These are phyloP conservation scores for Drymodes brunneopygia DNA, from an alignment of 2,113 vertebrate species.

Conservation along the genomic window DNA sequence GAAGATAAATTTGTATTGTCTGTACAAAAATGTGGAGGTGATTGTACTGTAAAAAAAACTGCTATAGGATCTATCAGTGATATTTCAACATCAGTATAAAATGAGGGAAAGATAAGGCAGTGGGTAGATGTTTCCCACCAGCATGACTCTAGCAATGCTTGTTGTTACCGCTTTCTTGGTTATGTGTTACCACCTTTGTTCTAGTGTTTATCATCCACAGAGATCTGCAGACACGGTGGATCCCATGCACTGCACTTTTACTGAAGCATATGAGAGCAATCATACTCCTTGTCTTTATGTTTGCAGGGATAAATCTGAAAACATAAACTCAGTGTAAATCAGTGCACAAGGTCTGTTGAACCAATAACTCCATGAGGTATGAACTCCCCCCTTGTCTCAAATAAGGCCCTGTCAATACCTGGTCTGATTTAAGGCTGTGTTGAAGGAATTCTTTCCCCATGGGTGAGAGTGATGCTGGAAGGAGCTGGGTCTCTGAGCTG, in stretches of 20 bases:
- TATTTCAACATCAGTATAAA: background rate
- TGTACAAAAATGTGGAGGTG: background rate
- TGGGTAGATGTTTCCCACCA: conserved; percentile 4
- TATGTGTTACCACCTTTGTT: conserved; percentile 10
- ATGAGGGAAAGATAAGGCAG: background rate
- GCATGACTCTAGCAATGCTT: background rate
- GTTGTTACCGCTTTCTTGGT: background rate
- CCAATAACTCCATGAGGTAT: conserved; percentile 18
- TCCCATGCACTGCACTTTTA: background rate
- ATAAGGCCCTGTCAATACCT: conserved; percentile 46
- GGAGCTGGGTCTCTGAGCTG: background rate
- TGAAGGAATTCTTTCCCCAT: background rate
- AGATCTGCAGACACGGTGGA: background rate
- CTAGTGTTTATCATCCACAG: background rate
- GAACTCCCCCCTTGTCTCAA: background rate
- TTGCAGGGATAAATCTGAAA: conserved; percentile 24
- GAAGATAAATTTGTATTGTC: background rate
- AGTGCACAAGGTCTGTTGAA: conserved; percentile 24
- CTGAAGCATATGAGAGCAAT: conserved; percentile 27
- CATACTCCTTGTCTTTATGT: background rate
- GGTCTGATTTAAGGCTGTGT: conserved; percentile 5
- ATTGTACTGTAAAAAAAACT: background rate
- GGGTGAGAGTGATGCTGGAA: background rate
- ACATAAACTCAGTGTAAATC: conserved; percentile 19
- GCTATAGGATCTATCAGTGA: background rate